Conservation (phyloP, 1,140 invertebrate genomes). For the Acromyrmex echinatior region DNA sequence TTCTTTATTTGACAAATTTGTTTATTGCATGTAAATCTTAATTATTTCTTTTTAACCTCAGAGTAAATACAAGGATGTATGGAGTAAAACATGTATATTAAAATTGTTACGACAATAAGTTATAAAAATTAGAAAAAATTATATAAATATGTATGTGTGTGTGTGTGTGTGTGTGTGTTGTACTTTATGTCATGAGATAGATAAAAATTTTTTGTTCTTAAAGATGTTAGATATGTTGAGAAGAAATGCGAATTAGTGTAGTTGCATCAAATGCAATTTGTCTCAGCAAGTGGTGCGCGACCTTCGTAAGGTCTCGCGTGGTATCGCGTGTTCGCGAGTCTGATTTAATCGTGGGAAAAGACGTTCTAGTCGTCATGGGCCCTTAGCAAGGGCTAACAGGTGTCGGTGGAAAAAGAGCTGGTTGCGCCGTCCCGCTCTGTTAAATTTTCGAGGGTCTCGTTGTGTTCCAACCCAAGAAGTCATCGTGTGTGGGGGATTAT, state of each 20-base stretch:
- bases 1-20: conserved; percentile 6
- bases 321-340: conserved; percentile 71
- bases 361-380: conserved; percentile 38
- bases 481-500: background rate
- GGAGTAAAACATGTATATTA: no score
- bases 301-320: conserved; percentile 80
- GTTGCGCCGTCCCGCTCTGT: conserved; percentile 66
- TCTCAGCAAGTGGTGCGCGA: conserved; percentile 78
- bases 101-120: background rate
- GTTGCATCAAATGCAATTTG: conserved; percentile 29
- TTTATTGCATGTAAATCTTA: background rate
- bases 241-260: conserved; percentile 11
- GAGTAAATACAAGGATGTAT: background rate
- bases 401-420: conserved; percentile 67
- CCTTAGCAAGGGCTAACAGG: conserved; percentile 65
- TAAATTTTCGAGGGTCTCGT: conserved; percentile 61
- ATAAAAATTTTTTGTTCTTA: background rate
- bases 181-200: background rate
- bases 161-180: background rate
- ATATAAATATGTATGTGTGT: no score
- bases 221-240: background rate
- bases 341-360: conserved; percentile 81
- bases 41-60: background rate
- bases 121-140: background rate
- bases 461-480: conserved; percentile 26